Base-by-base conservation (phyloP, 2,113 vertebrate species). In the Centropus bengalensis region DNA sequence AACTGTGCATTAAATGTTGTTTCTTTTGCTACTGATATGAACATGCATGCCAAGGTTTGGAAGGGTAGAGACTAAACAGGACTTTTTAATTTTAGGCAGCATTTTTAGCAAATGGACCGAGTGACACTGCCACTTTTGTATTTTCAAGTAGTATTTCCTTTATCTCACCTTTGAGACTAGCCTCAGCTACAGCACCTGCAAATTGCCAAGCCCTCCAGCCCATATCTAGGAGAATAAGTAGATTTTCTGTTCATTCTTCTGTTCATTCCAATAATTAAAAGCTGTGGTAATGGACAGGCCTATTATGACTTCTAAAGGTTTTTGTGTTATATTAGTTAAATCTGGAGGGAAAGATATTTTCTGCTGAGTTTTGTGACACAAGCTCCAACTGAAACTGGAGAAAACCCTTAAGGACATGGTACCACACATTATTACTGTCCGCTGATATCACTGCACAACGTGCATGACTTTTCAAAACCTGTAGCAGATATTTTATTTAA, bases 21-120 rank as follows among this genome's bases (percentile, higher is more conserved):
- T 55, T 83, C 75, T 96, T 96, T 82, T 56, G 69, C 78, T 95
- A 92, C 76, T 66, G 42, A 88, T 86, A 68, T 26, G 87, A 38
- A 45, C 45, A 58, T 63, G 69, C 24, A 26, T 49, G 52, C 36
- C 71, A 64, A 64, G 40, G 47, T 42, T 91, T 74, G 70, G 51
- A 75, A 28, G 52, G 8, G 10, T 32, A 28, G 32, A 88, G 76
- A 20, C 6, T 69, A 84, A 58, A 81, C 28, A 14, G 19, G 15
- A 21, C 8, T 69, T 71, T 88, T 54, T 42, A 19, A 87, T 30
- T 33, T 56, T 64, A 32, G 12, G 15, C 14, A 86, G 26, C 3
- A 26, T 33, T 77, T 85, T 60, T 74, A 30, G 17, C 16, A 54
- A 40, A 36, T 23, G 36, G 19, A 52, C 23, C 23, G 51, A 86